A percentile compares a stretch with the other conserved stretches of the same genome.
Conservation (phyloP, 1,140 invertebrate species). For the Periplaneta americana region DNA sequence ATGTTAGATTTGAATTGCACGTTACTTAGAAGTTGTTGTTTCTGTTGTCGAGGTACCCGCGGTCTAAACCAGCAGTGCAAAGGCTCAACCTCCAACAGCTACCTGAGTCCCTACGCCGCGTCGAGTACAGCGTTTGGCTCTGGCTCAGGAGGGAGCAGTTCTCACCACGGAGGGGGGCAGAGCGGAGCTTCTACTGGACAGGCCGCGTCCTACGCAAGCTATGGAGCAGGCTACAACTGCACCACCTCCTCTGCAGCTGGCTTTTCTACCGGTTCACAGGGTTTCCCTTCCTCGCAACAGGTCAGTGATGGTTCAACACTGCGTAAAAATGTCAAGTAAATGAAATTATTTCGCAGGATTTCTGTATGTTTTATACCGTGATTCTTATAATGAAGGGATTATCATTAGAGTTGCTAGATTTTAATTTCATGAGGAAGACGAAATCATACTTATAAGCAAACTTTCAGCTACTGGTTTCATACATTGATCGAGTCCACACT, state of each 20-base stretch:
- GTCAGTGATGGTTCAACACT: no score
- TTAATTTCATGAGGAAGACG: no score
- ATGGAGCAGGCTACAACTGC: constrained; percentile 29
- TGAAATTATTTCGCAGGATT: no score
- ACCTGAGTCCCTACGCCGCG: constrained; percentile 14
- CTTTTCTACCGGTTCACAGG: constrained; percentile 54
- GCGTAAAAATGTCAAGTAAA: no score
- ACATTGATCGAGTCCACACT: no score
- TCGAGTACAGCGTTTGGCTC: constrained; percentile 6
- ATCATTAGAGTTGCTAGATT: no score
- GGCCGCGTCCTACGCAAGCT: constrained; percentile 29
- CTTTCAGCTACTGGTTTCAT: no score
- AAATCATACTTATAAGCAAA: no score
- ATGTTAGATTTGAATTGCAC: no score
- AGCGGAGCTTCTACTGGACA: constrained; percentile 44
- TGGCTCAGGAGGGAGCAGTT: constrained; percentile 35
- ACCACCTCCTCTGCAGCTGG: constrained; percentile 41
- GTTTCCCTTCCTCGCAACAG: constrained; percentile 56
- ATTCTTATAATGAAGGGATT: no score
- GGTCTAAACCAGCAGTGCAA: constrained; percentile 13
- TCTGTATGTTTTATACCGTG: no score
- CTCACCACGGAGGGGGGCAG: constrained; percentile 35
- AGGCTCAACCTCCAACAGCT: neutral
- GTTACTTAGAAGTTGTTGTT: no score
- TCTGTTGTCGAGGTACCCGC: neutral